A percentile compares a stretch with the other conserved stretches of the same genome.
These are phyloP conservation scores for Aotus griseimembra DNA, from an alignment of 2,797 vertebrate genomes.

Conservation along the genomic window DNA sequence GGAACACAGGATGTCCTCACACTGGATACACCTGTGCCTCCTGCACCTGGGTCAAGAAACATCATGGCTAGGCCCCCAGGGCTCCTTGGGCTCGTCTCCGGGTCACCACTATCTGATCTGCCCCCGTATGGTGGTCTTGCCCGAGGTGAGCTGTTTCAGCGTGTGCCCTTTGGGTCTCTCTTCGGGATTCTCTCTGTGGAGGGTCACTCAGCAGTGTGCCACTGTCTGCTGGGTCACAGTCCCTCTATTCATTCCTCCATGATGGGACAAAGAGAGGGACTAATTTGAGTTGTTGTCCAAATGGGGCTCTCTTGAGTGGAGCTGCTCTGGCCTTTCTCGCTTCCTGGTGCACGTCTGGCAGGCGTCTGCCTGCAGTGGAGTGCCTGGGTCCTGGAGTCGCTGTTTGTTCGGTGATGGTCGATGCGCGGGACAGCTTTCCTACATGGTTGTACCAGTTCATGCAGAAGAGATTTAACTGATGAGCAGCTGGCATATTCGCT, in stretches of 20 bases:
- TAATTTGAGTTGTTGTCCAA: neutral
- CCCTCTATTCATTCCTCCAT: neutral
- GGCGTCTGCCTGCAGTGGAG: neutral
- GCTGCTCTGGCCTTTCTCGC: neutral
- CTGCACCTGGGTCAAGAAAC: neutral
- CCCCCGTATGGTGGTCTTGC: neutral
- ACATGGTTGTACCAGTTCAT: accelerated
- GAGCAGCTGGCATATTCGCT: neutral
- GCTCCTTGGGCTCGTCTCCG: neutral
- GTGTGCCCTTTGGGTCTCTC: neutral
- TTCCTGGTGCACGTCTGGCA: accelerated
- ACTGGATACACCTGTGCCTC: too few relatives aligned
- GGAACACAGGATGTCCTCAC: neutral
- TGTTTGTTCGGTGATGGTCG: accelerated
- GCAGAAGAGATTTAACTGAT: neutral
- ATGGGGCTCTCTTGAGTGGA: neutral
- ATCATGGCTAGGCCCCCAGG: neutral
- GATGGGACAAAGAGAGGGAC: too few relatives aligned
- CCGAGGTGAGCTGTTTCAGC: neutral
- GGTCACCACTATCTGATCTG: neutral
- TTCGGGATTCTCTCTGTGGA: neutral
- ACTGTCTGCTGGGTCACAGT: neutral
- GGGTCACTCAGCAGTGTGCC: neutral
- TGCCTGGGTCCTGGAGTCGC: accelerated
- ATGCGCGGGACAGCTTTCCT: neutral